Evolutionary conservation across 2,888 invertebrate genomes (phyloP).

Genomic region (Nasonovia ribisnigri): DNA sequence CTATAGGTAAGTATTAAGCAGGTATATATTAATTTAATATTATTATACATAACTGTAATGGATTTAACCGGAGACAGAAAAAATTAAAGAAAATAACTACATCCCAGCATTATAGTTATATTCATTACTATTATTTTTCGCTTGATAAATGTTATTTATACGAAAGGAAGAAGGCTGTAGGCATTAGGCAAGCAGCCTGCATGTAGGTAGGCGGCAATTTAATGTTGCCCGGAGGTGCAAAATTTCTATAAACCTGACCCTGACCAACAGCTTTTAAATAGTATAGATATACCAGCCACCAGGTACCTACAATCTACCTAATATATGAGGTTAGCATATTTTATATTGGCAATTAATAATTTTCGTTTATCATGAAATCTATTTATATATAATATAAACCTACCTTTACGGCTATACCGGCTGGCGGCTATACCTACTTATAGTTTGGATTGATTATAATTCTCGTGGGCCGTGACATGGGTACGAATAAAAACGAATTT

Average conservation of each 20-base stretch:
- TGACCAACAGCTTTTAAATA: constrained; percentile 30
- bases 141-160: not conserved
- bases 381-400: not conserved
- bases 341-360: not conserved
- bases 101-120: not conserved
- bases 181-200: not conserved
- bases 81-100: not conserved
- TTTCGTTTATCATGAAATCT: not conserved
- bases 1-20: no score
- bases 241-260: constrained; percentile 40
- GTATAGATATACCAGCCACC: not conserved
- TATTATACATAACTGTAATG: not conserved
- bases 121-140: not conserved
- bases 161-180: not conserved
- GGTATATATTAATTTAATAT: no score
- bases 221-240: not conserved
- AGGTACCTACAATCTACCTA: not conserved
- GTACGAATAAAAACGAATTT: not conserved
- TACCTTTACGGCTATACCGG: no score
- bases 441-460: not conserved
- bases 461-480: not conserved
- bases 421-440: not conserved
- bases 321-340: not conserved
- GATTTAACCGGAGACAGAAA: not conserved
- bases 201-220: constrained; percentile 24